Evolutionary conservation across 2,797 vertebrate species (phyloP).

Genomic region (Hylomyscus alleni): DNA sequence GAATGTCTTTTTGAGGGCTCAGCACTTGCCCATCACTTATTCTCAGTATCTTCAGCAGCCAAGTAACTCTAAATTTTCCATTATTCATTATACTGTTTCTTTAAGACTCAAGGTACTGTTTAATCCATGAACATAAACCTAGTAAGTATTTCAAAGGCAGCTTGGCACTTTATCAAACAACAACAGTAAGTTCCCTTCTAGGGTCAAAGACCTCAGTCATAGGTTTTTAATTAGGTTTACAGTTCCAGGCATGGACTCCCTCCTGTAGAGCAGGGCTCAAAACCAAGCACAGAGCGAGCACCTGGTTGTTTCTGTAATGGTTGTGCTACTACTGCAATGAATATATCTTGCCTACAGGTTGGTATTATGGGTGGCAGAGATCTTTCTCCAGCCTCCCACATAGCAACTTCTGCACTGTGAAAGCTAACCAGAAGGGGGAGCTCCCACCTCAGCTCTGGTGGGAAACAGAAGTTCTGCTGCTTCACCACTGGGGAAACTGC

Average conservation of each 20-base stretch:
- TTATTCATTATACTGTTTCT: not conserved
- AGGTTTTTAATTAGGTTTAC: not conserved
- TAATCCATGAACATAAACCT: not conserved
- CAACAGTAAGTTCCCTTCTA: not conserved
- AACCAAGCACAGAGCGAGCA: not conserved
- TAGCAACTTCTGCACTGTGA: not conserved
- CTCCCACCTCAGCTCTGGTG: not conserved
- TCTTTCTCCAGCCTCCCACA: not conserved
- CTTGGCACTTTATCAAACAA: not conserved
- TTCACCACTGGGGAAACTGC: not conserved
- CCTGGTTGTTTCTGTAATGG: not conserved
- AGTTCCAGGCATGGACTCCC: not conserved
- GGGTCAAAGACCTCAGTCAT: not conserved
- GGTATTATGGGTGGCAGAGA: not conserved
- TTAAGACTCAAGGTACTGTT: not conserved
- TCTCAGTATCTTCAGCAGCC: not conserved
- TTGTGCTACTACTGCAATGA: not conserved
- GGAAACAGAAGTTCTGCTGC: not conserved
- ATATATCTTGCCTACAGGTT: not conserved
- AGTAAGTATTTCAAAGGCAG: not conserved
- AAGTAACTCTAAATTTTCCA: not conserved
- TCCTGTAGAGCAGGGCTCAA: not conserved
- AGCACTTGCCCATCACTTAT: not conserved
- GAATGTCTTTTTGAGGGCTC: not conserved
- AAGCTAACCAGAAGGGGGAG: not conserved